Base-by-base conservation (phyloP, 2,113 vertebrate genomes). In the Spizaetus ornatus region DNA sequence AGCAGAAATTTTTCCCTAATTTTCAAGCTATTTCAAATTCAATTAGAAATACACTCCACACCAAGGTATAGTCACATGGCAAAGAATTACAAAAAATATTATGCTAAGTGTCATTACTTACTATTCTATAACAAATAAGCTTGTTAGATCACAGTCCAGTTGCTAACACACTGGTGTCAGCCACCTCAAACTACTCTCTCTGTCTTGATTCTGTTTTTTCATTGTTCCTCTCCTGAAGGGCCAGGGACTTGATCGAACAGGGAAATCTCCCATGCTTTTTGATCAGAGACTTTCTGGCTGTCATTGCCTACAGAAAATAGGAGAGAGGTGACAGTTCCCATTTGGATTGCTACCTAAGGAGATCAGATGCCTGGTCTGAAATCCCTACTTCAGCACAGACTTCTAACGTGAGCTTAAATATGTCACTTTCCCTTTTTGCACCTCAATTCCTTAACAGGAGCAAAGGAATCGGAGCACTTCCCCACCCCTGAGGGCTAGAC, bases 291-390 rank as follows among this genome's bases (percentile, higher is more conserved):
- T 94, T 69, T 50, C 73, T 72, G 76, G 40, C 40, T 93, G 61
- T 95, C 92, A 81, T 61, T 50, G 1, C 66, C 52, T 31, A 53
- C 52, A 53, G 52, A 53, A 53, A 53, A 32, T 23, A 47, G 73
- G 58, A 97, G 43, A 73, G 29, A 73, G 86, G 66, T 58, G 86
- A 91, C 89, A 95, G 83, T 70, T 95, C 88, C 66, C 73, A n/a
- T 71, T 89, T 95, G 96, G 78, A 76, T 69, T 87, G 84, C 69
- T 82, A 67, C 93, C 89, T 67, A 7, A 94, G 94, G 81, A 91
- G 78, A 95, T 94, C 88, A 85, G 89, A 86, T 85, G 82, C 78
- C 45, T 76, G 53, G 38, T n/a, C 93, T 94, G 66, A 96, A 91
- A 95, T 88, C 70, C 50, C 55, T 91, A 10, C 61, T 95, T 94